Evolutionary conservation across 2,797 vertebrate genomes (phyloP), one percentile per base, ranked within the genome.

Genomic region (Clarias pachynema): DNA sequence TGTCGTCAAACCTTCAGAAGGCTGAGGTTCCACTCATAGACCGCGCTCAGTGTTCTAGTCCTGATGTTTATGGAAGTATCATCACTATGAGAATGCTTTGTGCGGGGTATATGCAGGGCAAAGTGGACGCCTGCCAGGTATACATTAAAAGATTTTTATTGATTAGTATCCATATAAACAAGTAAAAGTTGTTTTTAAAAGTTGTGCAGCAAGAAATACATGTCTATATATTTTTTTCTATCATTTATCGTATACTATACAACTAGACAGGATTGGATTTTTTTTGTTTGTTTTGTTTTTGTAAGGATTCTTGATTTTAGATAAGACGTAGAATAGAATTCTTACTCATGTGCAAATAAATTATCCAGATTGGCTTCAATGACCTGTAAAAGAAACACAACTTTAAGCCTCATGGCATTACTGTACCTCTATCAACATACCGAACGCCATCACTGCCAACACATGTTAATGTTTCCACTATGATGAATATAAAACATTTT

Each of bases 51-150:
- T 99, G 98, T 84, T 94, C 97, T 56, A 91, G 91, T 5, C 87
- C 90, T 0, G 0, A 53, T 0, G 86, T 96, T 0, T 99, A 99
- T 69, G 95, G 95, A 0, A 44, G 62, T 0, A 59, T 90, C 0
- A 88, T 99, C 49, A 96, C 94, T 0, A 6, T 87, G 49, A 94
- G 89, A 88, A 99, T 99, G 97, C 88, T 98, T 79, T 98, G 98
- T 22, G 98, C 97, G 0, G 97, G 98, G 24, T 91, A 81, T 87
- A 66, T 92, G 1, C 34, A 93, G 6, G 98, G 97, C 0, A 91
- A 92, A 0, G 94, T 96, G 81, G 97, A 99, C 77, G 94, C 97
- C 53, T 99, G 98, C 90, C 97, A 99, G 96, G 98, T 99, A 94
- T 90, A 40, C 24, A 3, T 4, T 4, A 59, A 9, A 7, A n/a